These are phyloP conservation scores for Falco rusticolus DNA, from an alignment of 2,797 vertebrate genomes.

Conservation along the genomic window DNA sequence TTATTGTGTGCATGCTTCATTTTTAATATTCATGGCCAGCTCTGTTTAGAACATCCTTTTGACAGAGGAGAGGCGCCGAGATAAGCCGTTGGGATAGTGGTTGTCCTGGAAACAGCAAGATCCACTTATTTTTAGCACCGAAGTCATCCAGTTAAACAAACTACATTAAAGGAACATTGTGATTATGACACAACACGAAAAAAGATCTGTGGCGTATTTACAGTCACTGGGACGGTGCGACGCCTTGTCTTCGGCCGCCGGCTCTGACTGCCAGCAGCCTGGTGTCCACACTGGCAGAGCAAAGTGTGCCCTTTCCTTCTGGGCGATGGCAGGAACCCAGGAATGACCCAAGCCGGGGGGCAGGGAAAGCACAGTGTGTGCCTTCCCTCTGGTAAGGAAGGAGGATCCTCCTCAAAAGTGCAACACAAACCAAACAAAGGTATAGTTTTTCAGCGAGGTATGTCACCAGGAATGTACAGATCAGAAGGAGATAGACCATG, in stretches of 20 bases:
- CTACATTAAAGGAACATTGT: constrained; percentile 14
- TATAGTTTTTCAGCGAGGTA: not conserved
- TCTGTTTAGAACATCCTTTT: constrained; percentile 52
- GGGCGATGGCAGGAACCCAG: not conserved
- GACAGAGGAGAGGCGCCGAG: constrained; percentile 49
- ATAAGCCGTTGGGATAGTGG: constrained; percentile 35
- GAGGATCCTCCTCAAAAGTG: not conserved
- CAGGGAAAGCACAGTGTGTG: not conserved
- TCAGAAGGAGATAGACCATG: not conserved
- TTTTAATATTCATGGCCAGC: constrained; percentile 53
- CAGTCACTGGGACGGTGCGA: not conserved
- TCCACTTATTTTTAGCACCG: constrained; percentile 60
- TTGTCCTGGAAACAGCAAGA: constrained; percentile 61
- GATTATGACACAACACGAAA: not conserved
- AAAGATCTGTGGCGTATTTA: constrained; percentile 13
- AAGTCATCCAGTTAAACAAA: constrained; percentile 55
- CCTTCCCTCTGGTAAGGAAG: not conserved
- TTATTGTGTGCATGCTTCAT: constrained; percentile 35
- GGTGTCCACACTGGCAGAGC: not conserved
- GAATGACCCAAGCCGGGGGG: accelerated
- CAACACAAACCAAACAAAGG: not conserved
- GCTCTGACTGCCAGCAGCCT: not conserved
- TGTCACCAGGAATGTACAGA: not conserved
- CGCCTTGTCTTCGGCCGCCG: accelerated
- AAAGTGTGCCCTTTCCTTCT: not conserved